Percentiles rank a stretch among this genome's conserved stretches.
Evolutionary conservation across 2,797 vertebrate genomes (phyloP).

Genomic region (Clarias pachynema): DNA sequence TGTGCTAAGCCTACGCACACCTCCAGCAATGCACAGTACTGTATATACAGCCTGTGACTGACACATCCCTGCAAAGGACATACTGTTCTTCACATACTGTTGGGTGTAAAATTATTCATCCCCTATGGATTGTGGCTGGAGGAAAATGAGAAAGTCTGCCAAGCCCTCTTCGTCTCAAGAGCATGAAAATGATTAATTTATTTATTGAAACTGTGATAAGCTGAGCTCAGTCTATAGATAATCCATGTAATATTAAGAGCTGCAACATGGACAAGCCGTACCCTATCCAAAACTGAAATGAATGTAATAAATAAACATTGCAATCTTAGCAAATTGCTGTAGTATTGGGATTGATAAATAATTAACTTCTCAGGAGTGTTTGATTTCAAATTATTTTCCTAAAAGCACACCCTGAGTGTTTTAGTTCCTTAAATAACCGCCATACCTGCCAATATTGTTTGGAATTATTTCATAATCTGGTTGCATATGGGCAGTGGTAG

Average conservation of each 20-base stretch:
- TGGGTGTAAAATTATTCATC: constrained; percentile 1
- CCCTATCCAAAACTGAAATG: background rate
- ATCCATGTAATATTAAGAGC: background rate
- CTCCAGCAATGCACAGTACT: constrained; percentile 14
- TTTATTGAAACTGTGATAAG: background rate
- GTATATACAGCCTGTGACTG: background rate
- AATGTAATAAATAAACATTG: background rate
- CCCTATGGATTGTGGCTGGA: background rate
- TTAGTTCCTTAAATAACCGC: background rate
- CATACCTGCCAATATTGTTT: background rate
- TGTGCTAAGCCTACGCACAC: background rate
- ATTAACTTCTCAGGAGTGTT: background rate
- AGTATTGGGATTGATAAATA: background rate
- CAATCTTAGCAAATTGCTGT: background rate
- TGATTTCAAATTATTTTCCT: background rate
- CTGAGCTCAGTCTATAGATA: background rate
- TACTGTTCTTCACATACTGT: background rate
- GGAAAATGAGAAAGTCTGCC: constrained; percentile 4
- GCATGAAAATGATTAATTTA: background rate
- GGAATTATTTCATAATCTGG: background rate
- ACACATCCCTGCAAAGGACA: constrained; percentile 10
- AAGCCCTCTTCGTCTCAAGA: background rate
- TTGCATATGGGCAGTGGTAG: too few relatives aligned
- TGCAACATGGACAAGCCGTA: background rate
- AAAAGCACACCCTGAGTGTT: background rate